These are phyloP conservation scores for Corythornis leucogaster DNA, from an alignment of 2,797 vertebrate species.

Conservation along the genomic window DNA sequence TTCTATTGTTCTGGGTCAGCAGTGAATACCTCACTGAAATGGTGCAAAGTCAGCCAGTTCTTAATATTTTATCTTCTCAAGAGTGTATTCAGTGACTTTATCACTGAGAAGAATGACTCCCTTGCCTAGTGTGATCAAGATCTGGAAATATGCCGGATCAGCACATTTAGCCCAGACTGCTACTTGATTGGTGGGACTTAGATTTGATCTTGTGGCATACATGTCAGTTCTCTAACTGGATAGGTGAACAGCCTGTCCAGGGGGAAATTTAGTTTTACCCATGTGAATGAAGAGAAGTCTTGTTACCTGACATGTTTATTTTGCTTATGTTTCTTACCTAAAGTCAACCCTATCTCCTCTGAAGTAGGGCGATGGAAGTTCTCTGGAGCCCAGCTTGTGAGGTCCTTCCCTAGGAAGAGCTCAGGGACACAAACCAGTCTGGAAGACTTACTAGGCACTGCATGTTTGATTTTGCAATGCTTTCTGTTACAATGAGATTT, in stretches of 20 bases:
- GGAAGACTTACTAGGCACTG: not conserved
- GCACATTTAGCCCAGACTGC: constrained; percentile 51
- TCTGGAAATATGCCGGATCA: constrained; percentile 76
- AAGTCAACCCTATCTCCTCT: not conserved
- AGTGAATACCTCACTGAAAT: constrained; percentile 75
- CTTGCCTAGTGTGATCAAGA: constrained; percentile 77
- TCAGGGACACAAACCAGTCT: not conserved
- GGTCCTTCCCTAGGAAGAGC: not conserved
- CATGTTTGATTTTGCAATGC: not conserved
- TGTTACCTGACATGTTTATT: not conserved
- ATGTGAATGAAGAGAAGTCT: not conserved
- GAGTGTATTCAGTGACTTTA: constrained; percentile 79
- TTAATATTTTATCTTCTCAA: constrained; percentile 83
- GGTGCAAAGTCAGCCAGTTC: constrained; percentile 80
- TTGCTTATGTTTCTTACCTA: not conserved
- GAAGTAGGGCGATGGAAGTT: not conserved
- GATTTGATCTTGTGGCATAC: constrained; percentile 66
- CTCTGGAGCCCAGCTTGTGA: not conserved
- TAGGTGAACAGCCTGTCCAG: constrained; percentile 11
- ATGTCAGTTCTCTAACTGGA: constrained; percentile 36
- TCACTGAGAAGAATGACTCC: constrained; percentile 80
- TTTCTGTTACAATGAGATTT: not conserved
- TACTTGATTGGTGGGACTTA: constrained; percentile 69
- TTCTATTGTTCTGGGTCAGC: constrained; percentile 78
- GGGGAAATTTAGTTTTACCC: not conserved